phyloP scores from a whole-genome alignment of 2,797 vertebrate genomes.

The Gymnopithys bicolor region DNA sequence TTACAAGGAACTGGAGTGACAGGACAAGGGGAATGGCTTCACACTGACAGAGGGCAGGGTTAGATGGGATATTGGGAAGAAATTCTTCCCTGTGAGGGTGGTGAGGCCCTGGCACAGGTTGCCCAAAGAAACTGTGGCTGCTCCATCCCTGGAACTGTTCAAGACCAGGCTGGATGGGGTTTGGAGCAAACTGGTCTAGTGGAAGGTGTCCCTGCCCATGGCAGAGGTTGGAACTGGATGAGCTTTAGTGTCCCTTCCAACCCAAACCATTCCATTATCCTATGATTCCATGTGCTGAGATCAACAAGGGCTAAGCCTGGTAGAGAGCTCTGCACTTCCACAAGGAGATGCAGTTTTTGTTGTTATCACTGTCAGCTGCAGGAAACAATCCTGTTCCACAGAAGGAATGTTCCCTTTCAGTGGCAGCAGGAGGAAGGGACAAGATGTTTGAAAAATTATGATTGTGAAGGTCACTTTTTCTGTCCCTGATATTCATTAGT shows the following conservation, averaged over 20 bases:
- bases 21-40: background rate
- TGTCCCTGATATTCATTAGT: background rate
- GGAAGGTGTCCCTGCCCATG: background rate
- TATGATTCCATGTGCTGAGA: background rate
- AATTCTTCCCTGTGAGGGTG: rapidly evolving
- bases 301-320: background rate
- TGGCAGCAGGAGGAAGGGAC: background rate
- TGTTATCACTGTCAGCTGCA: background rate
- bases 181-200: background rate
- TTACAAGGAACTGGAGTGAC: background rate
- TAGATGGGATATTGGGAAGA: background rate
- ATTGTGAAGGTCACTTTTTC: background rate
- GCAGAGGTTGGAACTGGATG: background rate
- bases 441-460: background rate
- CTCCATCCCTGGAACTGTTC: background rate
- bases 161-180: rapidly evolving
- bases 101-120: background rate
- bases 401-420: background rate
- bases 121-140: background rate
- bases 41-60: no score
- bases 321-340: background rate
- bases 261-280: background rate
- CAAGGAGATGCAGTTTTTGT: background rate
- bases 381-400: background rate
- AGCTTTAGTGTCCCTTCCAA: background rate